Percentiles rank a stretch among this genome's conserved stretches.
Conservation (phyloP, 2,113 vertebrate genomes). For the Cathartes aura region DNA sequence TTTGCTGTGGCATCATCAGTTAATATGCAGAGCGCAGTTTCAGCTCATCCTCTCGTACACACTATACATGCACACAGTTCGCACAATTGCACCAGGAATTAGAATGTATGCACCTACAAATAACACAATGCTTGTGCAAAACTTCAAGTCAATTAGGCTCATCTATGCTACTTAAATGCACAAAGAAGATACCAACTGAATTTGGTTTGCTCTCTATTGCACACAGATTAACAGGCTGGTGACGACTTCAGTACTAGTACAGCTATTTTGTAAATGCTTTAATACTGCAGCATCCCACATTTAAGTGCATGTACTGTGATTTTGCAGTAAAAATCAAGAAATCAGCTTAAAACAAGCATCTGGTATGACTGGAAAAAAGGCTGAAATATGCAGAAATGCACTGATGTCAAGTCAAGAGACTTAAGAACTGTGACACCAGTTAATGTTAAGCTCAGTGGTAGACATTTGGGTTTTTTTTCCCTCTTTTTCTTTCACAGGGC, state of each 20-base stretch:
- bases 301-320: background rate
- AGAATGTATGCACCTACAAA: background rate
- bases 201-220: background rate
- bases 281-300: background rate
- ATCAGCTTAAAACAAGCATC: background rate
- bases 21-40: background rate
- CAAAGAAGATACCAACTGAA: background rate
- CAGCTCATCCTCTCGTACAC: background rate
- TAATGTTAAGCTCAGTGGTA: background rate
- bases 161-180: background rate
- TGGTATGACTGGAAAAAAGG: background rate
- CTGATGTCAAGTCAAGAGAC: background rate
- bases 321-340: background rate
- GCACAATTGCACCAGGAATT: background rate
- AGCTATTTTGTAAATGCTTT: background rate
- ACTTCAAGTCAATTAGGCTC: background rate
- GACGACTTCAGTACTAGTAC: no score
- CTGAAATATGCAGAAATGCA: background rate
- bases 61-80: background rate
- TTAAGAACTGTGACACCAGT: background rate
- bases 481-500: background rate
- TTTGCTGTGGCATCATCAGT: background rate
- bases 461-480: rapidly evolving
- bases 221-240: background rate
- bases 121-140: background rate